Evolutionary conservation across 2,797 vertebrate species (phyloP), one percentile per base, ranked within the genome.

Genomic region (Phoebastria nigripes): DNA sequence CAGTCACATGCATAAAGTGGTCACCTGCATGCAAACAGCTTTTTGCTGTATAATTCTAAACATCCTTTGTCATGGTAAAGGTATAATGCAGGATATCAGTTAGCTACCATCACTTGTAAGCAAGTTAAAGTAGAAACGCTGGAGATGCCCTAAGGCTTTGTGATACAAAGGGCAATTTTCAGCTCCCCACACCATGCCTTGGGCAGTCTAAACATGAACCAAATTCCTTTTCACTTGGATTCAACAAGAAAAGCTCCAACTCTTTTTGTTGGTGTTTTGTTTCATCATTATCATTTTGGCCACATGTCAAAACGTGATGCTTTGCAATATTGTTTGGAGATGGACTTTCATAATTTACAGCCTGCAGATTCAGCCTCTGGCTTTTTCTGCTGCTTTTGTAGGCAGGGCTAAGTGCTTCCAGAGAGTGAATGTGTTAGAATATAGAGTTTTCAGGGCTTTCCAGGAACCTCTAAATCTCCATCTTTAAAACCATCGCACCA

Each of bases 211-310:
- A 96, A 95, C 56, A 83, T 33, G 51, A 91, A 94, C 49, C 58
- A 89, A 89, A 96, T 96, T 96, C 88, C 84, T 94, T 95, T 96
- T 94, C 94, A 94, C 89, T 94, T 90, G 78, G 46, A 94, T 90
- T 80, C 89, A 91, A 82, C 46, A 90, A 58, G 82, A 95, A 94
- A 91, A 94, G 55, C 89, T 91, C 90, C 37, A 63, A 87, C 73
- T 83, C 55, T 89, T 90, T 90, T 73, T 87, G 79, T 54, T 74
- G 61, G 56, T 83, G 56, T 78, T 96, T 92, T 90, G 76, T 94
- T 95, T 93, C 54, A 17, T 86, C 84, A 91, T 95, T 91, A 94
- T 77, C 9, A 83, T 89, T 91, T 91, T 94, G 92, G 87, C 42
- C 55, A 87, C 3, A 6, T 90, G 96, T 95, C 93, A 96, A 94